A percentile compares a stretch with the other conserved stretches of the same genome.
phyloP scores from a whole-genome alignment of 2,888 invertebrate genomes.

The Lasioglossum villosulum region DNA sequence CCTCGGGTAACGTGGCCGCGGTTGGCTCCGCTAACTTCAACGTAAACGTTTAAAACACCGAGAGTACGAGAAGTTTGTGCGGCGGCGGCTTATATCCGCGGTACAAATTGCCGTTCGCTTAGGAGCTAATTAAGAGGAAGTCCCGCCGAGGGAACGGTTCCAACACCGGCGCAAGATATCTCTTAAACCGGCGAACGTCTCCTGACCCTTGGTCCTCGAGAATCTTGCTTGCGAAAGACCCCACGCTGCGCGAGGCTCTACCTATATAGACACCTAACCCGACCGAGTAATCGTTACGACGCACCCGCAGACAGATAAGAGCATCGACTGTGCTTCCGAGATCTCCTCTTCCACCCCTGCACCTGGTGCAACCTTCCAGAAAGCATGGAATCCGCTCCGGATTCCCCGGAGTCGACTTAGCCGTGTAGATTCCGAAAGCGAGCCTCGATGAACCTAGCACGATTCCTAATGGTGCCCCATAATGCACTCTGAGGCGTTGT shows the following conservation, averaged over 20 bases:
- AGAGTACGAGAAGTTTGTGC: constrained; percentile 65
- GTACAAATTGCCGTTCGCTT: constrained; percentile 72
- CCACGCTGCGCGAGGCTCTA: constrained; percentile 43
- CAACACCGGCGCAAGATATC: constrained; percentile 57
- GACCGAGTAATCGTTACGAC: constrained; percentile 80
- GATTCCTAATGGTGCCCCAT: neutral
- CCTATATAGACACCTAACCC: constrained; percentile 68
- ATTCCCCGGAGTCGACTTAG: constrained; percentile 77
- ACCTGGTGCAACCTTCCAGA: constrained; percentile 63
- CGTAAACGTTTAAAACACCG: constrained; percentile 69
- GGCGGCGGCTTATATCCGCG: constrained; percentile 63
- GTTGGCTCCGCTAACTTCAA: constrained; percentile 51
- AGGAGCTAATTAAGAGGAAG: constrained; percentile 72
- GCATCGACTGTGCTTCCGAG: constrained; percentile 67
- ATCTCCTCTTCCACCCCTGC: constrained; percentile 28
- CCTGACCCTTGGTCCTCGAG: constrained; percentile 60
- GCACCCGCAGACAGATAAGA: constrained; percentile 78
- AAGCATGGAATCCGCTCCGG: constrained; percentile 71
- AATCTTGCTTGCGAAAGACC: constrained; percentile 36
- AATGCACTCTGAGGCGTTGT: neutral
- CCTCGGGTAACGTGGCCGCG: constrained; percentile 35
- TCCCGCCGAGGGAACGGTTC: constrained; percentile 46
- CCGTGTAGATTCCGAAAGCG: constrained; percentile 73
- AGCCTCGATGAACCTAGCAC: constrained; percentile 73
- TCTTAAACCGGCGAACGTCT: constrained; percentile 55